phyloP scores from a whole-genome alignment of 2,888 invertebrate species.

The Lordiphosa andalusiaca region DNA sequence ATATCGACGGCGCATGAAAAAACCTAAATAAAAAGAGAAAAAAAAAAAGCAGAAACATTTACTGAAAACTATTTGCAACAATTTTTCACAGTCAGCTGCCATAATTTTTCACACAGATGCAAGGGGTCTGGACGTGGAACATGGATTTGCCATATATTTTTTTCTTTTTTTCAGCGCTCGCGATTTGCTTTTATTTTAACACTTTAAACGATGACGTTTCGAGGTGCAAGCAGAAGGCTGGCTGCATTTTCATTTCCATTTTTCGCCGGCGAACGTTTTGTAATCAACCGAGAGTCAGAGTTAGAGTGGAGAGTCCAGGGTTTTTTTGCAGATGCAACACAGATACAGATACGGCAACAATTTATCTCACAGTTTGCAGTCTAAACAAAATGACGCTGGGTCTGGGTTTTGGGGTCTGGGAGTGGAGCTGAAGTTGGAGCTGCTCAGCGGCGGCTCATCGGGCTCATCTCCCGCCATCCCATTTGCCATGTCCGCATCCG shows the following conservation, averaged over 20 bases:
- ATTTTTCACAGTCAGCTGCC: slow-evolving; percentile 76
- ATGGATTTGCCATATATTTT: slow-evolving; percentile 26
- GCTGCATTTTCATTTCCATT: slow-evolving; percentile 74
- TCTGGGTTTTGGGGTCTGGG: slow-evolving; percentile 33
- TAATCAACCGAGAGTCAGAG: slow-evolving; percentile 54
- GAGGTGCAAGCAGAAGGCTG: slow-evolving; percentile 16
- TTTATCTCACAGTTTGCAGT: slow-evolving; percentile 75
- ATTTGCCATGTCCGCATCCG: slow-evolving; percentile 72
- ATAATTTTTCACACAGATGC: slow-evolving; percentile 63
- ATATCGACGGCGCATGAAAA: slow-evolving; percentile 16
- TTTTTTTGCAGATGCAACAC: slow-evolving; percentile 51
- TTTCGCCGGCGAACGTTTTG: slow-evolving; percentile 63
- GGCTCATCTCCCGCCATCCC: slow-evolving; percentile 67
- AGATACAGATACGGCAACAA: slow-evolving; percentile 68
- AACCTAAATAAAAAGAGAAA: slow-evolving; percentile 1
- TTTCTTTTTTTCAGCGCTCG: slow-evolving; percentile 19
- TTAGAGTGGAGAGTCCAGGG: slow-evolving; percentile 16
- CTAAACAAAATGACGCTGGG: slow-evolving; percentile 68
- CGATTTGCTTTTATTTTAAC: slow-evolving; percentile 68
- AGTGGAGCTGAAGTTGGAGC: slow-evolving; percentile 15
- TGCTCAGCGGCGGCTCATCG: slow-evolving; percentile 63
- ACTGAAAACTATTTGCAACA: slow-evolving; percentile 75
- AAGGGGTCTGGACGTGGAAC: slow-evolving; percentile 24
- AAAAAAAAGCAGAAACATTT: slow-evolving; percentile 53
- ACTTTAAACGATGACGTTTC: slow-evolving; percentile 68